Base-by-base conservation (phyloP, 2,888 invertebrate genomes). In the Ischnus inquisitorius region DNA sequence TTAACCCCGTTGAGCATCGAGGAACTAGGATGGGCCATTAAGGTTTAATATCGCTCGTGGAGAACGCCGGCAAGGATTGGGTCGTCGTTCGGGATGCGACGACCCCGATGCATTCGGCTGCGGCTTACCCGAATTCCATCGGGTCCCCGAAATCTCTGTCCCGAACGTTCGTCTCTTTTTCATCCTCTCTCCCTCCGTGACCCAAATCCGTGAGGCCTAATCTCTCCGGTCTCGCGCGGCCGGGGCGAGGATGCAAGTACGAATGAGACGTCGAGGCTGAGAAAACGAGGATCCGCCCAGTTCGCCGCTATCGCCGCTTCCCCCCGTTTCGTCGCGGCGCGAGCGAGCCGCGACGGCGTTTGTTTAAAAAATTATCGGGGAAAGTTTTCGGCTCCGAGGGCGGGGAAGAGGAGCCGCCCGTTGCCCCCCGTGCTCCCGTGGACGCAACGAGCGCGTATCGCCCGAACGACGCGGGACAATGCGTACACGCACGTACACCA, bases 351-450 rank as follows among this genome's bases (percentile, higher is more conserved):
- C 71, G 68, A 82, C 60, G 16, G 57, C 83, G 91, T 92, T 93
- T 93, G 93, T 93, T 93, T 91, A 93, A 93, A 93, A 92, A 93
- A 93, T 92, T 92, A 93, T 90, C 92, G 91, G 92, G 89, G 92
- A 93, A 92, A 93, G 92, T 90, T 90, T 86, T 85, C 79, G 84
- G 82, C n/a, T n/a, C n/a, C n/a, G 85, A 88, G 88, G 88, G 88
- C 12, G 60, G 22, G 88, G 87, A 68, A 79, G 75, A 69, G 68
- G 69, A 76, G 69, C 75, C 75, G 68, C 51, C 51, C 67, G 67
- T 34, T 34, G 34, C 34, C 34, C 34, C 65, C 41, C 60, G 60
- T 54, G 41, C 71, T 22, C 75, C 60, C 25, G 72, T 22, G 22
- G 43, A 57, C 68, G 62, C 34, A 72, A 62, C 64, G 86, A 87